Conservation (phyloP, 2,888 invertebrate species). For the Mongoloraphidia duomilia region DNA sequence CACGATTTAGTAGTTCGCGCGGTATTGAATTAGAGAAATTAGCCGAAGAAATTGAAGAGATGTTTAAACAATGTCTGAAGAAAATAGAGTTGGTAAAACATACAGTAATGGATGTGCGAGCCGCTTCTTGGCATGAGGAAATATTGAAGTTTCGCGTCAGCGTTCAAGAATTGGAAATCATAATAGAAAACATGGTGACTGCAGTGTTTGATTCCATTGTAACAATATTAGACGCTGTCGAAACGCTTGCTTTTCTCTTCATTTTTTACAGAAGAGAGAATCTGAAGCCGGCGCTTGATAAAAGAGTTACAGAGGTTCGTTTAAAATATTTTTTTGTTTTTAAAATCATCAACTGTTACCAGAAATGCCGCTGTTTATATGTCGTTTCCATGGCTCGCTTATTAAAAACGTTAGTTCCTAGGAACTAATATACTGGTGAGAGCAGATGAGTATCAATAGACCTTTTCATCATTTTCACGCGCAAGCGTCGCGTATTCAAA, state of each 20-base stretch:
- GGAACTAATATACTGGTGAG: no score
- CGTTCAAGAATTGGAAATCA: slow-evolving; percentile 53
- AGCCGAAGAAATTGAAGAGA: slow-evolving; percentile 55
- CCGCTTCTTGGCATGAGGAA: slow-evolving; percentile 70
- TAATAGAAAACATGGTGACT: slow-evolving; percentile 68
- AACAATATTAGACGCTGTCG: slow-evolving; percentile 68
- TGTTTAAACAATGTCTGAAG: slow-evolving; percentile 50
- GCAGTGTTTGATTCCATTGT: slow-evolving; percentile 64
- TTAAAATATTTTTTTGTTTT: no score
- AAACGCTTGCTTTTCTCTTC: slow-evolving; percentile 59
- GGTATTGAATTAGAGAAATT: slow-evolving; percentile 52
- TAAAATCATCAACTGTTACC: no score
- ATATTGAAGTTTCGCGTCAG: slow-evolving; percentile 43
- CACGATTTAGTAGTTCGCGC: slow-evolving; percentile 62
- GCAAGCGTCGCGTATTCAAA: no score
- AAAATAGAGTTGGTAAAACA: slow-evolving; percentile 35
- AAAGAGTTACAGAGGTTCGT: slow-evolving; percentile 46
- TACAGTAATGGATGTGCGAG: slow-evolving; percentile 63
- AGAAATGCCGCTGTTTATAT: no score
- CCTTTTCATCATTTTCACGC: no score
- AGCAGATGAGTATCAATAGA: no score
- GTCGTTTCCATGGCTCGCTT: no score
- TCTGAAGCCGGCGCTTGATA: slow-evolving; percentile 51
- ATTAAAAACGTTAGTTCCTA: no score
- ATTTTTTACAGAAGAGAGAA: slow-evolving; percentile 64